Evolutionary conservation across 2,888 invertebrate genomes (phyloP).

Genomic region (Molanna angustata): DNA sequence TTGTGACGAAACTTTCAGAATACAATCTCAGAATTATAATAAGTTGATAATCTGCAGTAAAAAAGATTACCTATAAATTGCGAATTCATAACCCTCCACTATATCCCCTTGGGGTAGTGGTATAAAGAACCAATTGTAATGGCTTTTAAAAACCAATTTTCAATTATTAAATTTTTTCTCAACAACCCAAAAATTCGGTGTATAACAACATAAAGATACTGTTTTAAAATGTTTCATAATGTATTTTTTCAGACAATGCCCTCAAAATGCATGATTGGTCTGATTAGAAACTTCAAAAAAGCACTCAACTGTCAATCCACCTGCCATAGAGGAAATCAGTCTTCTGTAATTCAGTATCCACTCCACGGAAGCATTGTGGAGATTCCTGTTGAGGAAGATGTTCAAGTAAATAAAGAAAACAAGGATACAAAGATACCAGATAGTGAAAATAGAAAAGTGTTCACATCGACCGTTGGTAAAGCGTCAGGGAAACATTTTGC

Average conservation of each 20-base stretch:
- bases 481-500: conserved; percentile 45
- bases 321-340: conserved; percentile 14
- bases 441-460: conserved; percentile 40
- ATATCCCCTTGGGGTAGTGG: too few species aligned
- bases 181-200: too few species aligned
- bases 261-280: conserved; percentile 44
- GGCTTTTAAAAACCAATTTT: too few species aligned
- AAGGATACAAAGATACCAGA: conserved; percentile 29
- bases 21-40: too few species aligned
- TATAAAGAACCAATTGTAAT: too few species aligned
- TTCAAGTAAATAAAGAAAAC: neutral
- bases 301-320: conserved; percentile 47
- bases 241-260: conserved; percentile 46
- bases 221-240: too few species aligned
- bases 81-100: too few species aligned
- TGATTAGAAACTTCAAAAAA: conserved; percentile 49
- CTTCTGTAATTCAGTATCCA: conserved; percentile 21
- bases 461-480: conserved; percentile 51
- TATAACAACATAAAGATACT: too few species aligned
- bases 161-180: too few species aligned
- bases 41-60: too few species aligned
- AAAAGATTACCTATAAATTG: too few species aligned
- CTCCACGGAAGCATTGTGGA: conserved; percentile 9
- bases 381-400: neutral
- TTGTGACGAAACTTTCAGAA: too few species aligned